A percentile compares a stretch with the other conserved stretches of the same genome.
Evolutionary conservation across 2,797 vertebrate genomes (phyloP).

Genomic region (Melanotaenia parkinsoni): DNA sequence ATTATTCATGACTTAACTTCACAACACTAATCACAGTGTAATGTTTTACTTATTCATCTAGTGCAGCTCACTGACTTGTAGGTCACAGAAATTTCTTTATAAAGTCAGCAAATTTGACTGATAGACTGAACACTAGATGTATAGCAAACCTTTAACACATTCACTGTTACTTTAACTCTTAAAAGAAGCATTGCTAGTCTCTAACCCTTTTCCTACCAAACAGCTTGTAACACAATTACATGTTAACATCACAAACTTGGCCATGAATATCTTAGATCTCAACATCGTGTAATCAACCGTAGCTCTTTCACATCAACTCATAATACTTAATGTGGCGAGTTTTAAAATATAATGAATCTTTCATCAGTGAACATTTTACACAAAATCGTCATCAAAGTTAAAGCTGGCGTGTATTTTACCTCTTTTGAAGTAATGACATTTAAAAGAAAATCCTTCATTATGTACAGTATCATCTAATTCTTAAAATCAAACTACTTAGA

Average conservation of each 20-base stretch:
- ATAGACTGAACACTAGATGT: no score
- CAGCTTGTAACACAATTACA: not conserved
- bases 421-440: no score
- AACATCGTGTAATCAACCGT: not conserved
- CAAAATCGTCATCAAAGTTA: no score
- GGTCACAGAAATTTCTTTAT: not conserved
- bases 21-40: constrained; percentile 20
- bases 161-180: no score
- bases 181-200: no score
- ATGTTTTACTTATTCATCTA: constrained; percentile 17
- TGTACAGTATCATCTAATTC: no score
- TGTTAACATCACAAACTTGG: not conserved
- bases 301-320: not conserved
- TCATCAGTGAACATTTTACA: not conserved
- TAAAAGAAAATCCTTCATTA: no score
- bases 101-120: no score
- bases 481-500: no score
- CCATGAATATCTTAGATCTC: not conserved
- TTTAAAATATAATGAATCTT: not conserved
- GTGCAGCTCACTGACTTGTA: not conserved
- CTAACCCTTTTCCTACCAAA: no score
- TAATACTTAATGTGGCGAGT: not conserved
- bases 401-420: no score
- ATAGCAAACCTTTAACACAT: no score
- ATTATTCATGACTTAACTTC: constrained; percentile 26